phyloP scores from a whole-genome alignment of 2,113 vertebrate genomes.

The Ginglymostoma cirratum region DNA sequence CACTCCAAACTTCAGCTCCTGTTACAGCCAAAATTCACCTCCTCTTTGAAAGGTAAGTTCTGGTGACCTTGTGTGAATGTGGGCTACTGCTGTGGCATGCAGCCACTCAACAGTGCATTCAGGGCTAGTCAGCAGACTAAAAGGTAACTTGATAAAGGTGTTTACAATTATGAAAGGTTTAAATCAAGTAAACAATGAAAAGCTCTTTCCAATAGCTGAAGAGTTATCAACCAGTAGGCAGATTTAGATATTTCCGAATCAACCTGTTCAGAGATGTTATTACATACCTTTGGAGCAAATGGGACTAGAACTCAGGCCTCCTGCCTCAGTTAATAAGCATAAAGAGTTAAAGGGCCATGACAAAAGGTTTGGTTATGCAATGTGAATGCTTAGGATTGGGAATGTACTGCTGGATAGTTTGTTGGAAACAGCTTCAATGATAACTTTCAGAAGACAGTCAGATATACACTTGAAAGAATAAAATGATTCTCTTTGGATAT shows the following conservation, averaged over 20 bases:
- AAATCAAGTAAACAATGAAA: not conserved
- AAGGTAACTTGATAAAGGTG: not conserved
- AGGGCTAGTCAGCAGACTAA: not conserved
- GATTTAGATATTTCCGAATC: not conserved
- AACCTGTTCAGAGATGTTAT: no score
- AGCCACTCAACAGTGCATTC: not conserved
- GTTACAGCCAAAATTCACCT: not conserved
- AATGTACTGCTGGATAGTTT: not conserved
- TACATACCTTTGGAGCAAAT: no score
- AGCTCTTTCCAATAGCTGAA: not conserved
- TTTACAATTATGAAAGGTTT: not conserved
- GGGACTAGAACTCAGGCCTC: no score
- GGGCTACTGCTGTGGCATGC: not conserved
- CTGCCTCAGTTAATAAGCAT: not conserved
- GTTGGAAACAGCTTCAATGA: not conserved
- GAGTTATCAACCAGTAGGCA: not conserved
- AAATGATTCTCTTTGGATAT: not conserved
- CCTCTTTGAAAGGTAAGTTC: not conserved
- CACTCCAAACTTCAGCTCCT: not conserved
- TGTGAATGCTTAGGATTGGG: not conserved
- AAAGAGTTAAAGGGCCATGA: not conserved
- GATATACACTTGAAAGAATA: not conserved
- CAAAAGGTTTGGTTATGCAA: not conserved
- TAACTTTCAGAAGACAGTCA: not conserved
- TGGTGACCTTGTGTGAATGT: not conserved